Evolutionary conservation across 2,797 vertebrate species (phyloP).

Genomic region (Rhabdophis nuchalis): DNA sequence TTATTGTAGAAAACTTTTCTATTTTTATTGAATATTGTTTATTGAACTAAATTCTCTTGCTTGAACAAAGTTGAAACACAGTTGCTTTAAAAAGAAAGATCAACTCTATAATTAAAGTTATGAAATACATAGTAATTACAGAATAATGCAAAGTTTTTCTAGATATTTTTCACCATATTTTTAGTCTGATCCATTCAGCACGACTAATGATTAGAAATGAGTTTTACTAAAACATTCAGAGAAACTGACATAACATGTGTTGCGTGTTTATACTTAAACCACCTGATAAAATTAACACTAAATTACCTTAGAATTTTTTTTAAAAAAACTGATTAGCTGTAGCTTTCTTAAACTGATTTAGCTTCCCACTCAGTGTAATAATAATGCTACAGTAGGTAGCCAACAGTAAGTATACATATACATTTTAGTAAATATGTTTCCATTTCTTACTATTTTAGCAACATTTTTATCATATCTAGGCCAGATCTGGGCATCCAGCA

Average conservation of each 20-base stretch:
- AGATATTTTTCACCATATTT: neutral
- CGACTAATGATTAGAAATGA: neutral
- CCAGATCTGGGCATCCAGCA: no score
- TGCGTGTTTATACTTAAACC: neutral
- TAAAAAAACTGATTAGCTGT: neutral
- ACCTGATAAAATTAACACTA: neutral
- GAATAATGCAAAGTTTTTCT: neutral
- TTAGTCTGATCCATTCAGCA: neutral
- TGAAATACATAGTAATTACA: neutral
- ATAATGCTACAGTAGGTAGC: neutral
- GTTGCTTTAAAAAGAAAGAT: neutral
- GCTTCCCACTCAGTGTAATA: neutral
- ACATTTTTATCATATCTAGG: neutral
- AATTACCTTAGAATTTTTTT: neutral
- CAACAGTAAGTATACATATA: neutral
- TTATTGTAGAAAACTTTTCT: neutral
- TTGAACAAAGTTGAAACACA: neutral
- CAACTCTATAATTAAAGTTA: neutral
- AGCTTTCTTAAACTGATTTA: neutral
- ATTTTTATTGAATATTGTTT: neutral
- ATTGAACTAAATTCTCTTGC: neutral
- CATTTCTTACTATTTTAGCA: neutral
- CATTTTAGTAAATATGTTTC: neutral
- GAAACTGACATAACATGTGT: neutral
- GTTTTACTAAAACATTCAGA: neutral